These are phyloP conservation scores for Centropus unirufus DNA, from an alignment of 2,113 vertebrate species.

Conservation along the genomic window DNA sequence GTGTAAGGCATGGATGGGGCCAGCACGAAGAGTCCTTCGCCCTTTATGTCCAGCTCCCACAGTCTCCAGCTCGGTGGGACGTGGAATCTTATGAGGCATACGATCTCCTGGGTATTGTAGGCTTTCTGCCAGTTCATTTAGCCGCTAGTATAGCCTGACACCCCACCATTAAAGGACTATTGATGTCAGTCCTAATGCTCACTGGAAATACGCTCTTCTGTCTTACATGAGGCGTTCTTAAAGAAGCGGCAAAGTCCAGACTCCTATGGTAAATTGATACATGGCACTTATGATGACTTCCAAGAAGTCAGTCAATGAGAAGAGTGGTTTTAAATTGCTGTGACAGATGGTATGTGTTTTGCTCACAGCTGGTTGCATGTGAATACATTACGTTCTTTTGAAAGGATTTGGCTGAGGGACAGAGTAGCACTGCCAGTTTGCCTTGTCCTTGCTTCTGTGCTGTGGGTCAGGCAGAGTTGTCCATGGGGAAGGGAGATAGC, in stretches of 20 bases:
- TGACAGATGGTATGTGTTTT: conserved; percentile 27
- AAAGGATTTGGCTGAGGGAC: background rate
- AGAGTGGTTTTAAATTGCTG: conserved; percentile 22
- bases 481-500: background rate
- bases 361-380: background rate
- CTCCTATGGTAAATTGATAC: background rate
- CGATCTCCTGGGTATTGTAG: background rate
- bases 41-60: background rate
- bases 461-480: background rate
- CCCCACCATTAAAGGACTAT: background rate
- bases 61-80: rapidly evolving
- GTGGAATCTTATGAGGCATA: background rate
- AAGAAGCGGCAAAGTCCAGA: background rate
- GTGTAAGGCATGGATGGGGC: background rate
- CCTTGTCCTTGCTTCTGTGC: rapidly evolving
- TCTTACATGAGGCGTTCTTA: background rate
- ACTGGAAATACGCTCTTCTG: background rate
- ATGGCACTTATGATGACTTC: background rate
- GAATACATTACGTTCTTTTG: background rate
- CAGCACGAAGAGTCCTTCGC: background rate
- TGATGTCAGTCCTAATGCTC: background rate
- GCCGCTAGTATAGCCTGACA: background rate
- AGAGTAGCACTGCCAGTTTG: background rate
- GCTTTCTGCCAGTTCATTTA: background rate
- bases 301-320: conserved; percentile 12